Base-by-base conservation (phyloP, 2,113 vertebrate species). In the Stomatorhinus ivindoensis region DNA sequence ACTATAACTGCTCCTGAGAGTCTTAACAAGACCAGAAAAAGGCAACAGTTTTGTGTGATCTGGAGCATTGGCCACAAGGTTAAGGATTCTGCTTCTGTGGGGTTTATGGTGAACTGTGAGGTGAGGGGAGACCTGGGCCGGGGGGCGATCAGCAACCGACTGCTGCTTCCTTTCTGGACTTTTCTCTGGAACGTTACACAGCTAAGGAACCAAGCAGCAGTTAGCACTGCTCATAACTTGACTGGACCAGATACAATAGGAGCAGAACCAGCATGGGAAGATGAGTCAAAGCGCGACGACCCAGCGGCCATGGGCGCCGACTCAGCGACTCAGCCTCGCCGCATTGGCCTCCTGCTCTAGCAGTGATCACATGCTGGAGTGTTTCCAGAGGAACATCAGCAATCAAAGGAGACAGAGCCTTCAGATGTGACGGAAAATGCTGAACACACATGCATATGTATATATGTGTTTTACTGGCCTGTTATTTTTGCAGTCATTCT, bases 141-240 rank as follows among this genome's bases (percentile, higher is more conserved):
- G 31, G 31, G 31, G 35, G 1, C 31, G n/a, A 21, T 82, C 76
- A 19, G 76, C 35, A 44, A 27, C 27, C 10, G 2, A 27, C 31
- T 44, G 80, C 21, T 21, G 80, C 80, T n/a, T 21, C 46, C 80
- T 24, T 24, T 84, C 21, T 47, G 19, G 31, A 47, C 80, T 80
- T 88, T 65, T 76, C 73, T 17, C n/a, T 80, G 87, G 87, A 73
- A 76, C 27, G 24, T 89, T 80, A 89, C 73, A 76, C 51, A 17
- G 44, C 88, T 47, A 80, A 50, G 69, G 3, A 58, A 84, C 47
- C 47, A 58, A 46, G 39, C 82, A n/a, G 24, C 82, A 44, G 44
- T 9, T 21, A 84, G 13, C 85, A 8, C 27, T 53, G 31, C 31
- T 50, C 19, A 48, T 87, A 53, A 50, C 10, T 4, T 4, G 48